These are phyloP conservation scores for Geophilus truncorum DNA, from an alignment of 2,888 invertebrate species.

Conservation along the genomic window DNA sequence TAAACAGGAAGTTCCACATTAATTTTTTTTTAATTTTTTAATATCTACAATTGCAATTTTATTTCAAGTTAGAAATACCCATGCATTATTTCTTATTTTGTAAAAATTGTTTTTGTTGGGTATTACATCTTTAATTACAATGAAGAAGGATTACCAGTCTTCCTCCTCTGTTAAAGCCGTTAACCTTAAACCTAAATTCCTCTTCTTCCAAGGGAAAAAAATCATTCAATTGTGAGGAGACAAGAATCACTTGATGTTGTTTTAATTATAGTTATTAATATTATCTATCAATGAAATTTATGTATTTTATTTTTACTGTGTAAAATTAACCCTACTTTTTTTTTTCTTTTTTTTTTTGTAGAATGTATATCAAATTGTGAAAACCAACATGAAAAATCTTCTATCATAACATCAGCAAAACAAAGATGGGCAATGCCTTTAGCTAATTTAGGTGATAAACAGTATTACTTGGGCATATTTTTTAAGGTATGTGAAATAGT, in stretches of 20 bases:
- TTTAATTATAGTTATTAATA: background rate
- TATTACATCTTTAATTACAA: background rate
- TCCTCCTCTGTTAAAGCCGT: background rate
- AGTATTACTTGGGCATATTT: conserved; percentile 86
- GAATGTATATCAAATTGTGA: conserved; percentile 28
- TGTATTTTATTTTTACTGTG: background rate
- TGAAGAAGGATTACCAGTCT: background rate
- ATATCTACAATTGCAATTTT: too few species aligned
- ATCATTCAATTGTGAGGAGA: background rate
- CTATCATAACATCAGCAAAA: background rate
- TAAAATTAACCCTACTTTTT: background rate
- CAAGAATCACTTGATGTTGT: background rate
- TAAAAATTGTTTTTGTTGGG: background rate
- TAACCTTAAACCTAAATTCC: conserved; percentile 5
- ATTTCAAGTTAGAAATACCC: too few species aligned
- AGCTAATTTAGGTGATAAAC: conserved; percentile 77
- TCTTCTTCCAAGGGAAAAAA: conserved; percentile 1
- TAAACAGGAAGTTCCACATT: background rate
- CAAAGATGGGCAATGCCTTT: conserved; percentile 78
- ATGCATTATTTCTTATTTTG: background rate
- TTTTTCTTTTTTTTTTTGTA: background rate
- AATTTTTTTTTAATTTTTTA: too few species aligned
- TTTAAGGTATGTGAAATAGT: conserved; percentile 83
- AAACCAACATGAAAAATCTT: conserved; percentile 23
- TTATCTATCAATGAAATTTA: background rate